A percentile compares a stretch with the other conserved stretches of the same genome.
Evolutionary conservation across 2,113 vertebrate species (phyloP).

Genomic region (Centropus bengalensis): DNA sequence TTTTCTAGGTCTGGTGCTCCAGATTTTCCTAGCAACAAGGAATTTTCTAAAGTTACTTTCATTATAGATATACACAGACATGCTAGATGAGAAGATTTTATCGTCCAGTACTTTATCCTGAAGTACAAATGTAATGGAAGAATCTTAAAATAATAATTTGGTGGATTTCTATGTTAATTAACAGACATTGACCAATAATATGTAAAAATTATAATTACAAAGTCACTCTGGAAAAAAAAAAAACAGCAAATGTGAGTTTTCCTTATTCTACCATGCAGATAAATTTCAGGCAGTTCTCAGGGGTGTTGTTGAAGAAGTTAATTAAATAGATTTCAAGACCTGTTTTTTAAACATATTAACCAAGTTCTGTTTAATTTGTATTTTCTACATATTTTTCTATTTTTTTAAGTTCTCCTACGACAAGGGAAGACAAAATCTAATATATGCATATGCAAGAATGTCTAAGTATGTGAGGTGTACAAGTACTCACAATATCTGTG

Average conservation of each 20-base stretch:
- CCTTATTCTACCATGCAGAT: not conserved
- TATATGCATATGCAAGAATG: not conserved
- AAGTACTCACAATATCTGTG: accelerated
- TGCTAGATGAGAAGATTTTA: not conserved
- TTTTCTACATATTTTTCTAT: not conserved
- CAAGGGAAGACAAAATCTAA: not conserved
- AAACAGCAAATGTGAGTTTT: not conserved
- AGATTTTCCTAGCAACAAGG: not conserved
- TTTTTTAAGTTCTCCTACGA: not conserved
- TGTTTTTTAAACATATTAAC: not conserved
- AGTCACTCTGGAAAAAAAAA: not conserved
- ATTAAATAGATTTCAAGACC: not conserved
- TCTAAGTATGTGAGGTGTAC: not conserved
- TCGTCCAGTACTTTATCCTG: not conserved
- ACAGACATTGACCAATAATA: not conserved
- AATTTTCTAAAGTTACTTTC: not conserved
- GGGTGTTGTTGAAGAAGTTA: not conserved
- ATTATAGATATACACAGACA: not conserved
- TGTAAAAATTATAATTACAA: not conserved
- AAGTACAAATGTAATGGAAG: not conserved
- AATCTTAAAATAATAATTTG: not conserved
- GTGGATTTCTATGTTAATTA: not conserved
- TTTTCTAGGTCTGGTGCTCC: not conserved
- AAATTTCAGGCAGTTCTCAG: not conserved
- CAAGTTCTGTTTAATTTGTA: not conserved